Conservation (phyloP, 2,113 vertebrate species). For the Tetrax tetrax region DNA sequence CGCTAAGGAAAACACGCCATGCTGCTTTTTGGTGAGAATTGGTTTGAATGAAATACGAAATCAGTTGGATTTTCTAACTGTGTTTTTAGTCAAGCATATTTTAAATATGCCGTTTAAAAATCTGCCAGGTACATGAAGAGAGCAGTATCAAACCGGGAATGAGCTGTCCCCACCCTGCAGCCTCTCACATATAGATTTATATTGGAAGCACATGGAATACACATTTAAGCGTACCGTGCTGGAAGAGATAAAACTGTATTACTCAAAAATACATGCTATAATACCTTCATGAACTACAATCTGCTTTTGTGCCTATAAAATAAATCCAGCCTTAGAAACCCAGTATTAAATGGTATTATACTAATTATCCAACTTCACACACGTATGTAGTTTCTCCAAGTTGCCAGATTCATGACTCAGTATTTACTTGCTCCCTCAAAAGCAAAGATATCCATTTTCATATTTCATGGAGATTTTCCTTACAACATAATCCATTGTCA, state of each 20-base stretch:
- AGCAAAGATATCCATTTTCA: constrained; percentile 33
- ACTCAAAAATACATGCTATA: constrained; percentile 24
- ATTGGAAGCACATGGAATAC: constrained; percentile 13
- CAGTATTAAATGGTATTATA: constrained; percentile 38
- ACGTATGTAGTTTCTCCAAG: background rate
- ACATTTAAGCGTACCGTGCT: background rate
- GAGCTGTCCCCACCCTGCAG: background rate
- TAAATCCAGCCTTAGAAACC: constrained; percentile 35
- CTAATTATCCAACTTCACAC: constrained; percentile 39
- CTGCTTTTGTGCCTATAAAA: constrained; percentile 38
- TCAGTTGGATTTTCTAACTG: background rate
- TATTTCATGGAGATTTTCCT: constrained; percentile 56
- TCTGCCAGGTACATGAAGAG: background rate
- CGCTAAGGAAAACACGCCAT: background rate
- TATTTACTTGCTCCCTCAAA: constrained; percentile 41
- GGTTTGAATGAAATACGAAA: background rate
- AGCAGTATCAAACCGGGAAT: constrained; percentile 23
- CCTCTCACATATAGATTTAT: background rate
- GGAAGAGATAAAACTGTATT: constrained; percentile 36
- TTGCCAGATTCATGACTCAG: constrained; percentile 39
- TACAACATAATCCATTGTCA: constrained; percentile 41
- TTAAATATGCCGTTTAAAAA: constrained; percentile 17
- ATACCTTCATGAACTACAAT: constrained; percentile 32
- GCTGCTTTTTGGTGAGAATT: background rate
- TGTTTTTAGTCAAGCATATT: constrained; percentile 11